phyloP scores from a whole-genome alignment of 2,113 vertebrate species.

The Cisticola juncidis region DNA sequence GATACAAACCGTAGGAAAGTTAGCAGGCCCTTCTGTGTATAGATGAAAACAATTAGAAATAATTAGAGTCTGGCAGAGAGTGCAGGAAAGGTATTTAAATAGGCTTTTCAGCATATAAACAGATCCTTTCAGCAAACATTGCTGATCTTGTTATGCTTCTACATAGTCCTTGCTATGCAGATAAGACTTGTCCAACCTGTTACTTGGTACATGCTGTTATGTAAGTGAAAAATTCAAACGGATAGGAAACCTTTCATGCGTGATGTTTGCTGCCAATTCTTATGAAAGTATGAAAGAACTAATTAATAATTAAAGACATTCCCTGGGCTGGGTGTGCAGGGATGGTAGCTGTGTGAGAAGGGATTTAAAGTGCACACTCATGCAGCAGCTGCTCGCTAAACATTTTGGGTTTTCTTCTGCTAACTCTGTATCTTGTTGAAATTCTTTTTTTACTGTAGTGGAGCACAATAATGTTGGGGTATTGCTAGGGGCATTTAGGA shows the following conservation, averaged over 20 bases:
- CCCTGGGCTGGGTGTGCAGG: not conserved
- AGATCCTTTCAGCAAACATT: conserved; percentile 18
- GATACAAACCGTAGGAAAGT: not conserved
- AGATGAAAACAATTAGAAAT: not conserved
- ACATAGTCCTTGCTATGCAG: conserved; percentile 22
- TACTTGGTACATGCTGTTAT: not conserved
- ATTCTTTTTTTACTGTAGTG: not conserved
- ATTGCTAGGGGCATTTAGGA: not conserved
- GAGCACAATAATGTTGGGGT: not conserved
- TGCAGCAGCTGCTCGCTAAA: not conserved
- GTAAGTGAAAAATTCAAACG: not conserved
- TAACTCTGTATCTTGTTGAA: not conserved
- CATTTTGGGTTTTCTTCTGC: not conserved
- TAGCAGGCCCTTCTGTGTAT: not conserved
- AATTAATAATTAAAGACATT: not conserved
- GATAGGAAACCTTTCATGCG: not conserved
- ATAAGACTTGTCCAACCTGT: conserved; percentile 36
- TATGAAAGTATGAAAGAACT: not conserved
- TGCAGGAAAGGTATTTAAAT: not conserved
- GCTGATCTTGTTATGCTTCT: conserved; percentile 26
- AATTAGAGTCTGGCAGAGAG: not conserved
- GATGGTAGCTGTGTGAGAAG: not conserved
- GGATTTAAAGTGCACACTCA: not conserved
- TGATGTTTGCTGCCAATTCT: not conserved
- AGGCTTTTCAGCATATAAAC: not conserved